Evolutionary conservation across 2,797 vertebrate genomes (phyloP).

Genomic region (Chelon labrosus): DNA sequence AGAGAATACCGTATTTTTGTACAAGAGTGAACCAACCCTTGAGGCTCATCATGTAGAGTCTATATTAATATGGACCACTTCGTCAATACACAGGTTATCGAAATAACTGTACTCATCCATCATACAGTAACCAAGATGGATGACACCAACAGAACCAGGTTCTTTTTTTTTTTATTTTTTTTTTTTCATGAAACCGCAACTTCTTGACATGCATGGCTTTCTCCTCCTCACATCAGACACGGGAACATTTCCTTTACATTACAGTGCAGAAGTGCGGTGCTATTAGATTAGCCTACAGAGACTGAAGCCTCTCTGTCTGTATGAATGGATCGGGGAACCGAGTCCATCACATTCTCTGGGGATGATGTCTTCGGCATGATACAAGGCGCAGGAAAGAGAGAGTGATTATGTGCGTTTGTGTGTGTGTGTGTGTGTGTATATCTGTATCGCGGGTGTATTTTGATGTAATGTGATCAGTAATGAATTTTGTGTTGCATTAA

Average conservation of each 20-base stretch:
- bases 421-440: slow-evolving; percentile 22
- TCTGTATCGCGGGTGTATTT: slow-evolving; percentile 86
- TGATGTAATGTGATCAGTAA: slow-evolving; percentile 99
- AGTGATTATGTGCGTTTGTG: slow-evolving; percentile 32
- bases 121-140: slow-evolving; percentile 5
- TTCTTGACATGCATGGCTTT: slow-evolving; percentile 22
- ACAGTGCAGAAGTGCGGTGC: slow-evolving; percentile 56
- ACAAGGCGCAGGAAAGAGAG: slow-evolving; percentile 53
- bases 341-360: slow-evolving; percentile 70
- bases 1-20: background rate
- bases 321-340: slow-evolving; percentile 66
- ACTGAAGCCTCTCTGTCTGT: slow-evolving; percentile 69
- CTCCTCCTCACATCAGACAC: slow-evolving; percentile 22
- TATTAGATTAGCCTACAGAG: slow-evolving; percentile 74
- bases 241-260: slow-evolving; percentile 56
- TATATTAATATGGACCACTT: background rate
- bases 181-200: slow-evolving; percentile 11
- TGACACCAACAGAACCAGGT: background rate
- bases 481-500: slow-evolving; percentile 99
- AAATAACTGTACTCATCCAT: slow-evolving; percentile 15
- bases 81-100: slow-evolving; percentile 20
- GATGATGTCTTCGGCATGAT: slow-evolving; percentile 91
- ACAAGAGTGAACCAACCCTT: background rate
- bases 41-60: background rate
- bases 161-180: background rate